phyloP scores from a whole-genome alignment of 2,113 vertebrate species.

The Lynx canadensis region DNA sequence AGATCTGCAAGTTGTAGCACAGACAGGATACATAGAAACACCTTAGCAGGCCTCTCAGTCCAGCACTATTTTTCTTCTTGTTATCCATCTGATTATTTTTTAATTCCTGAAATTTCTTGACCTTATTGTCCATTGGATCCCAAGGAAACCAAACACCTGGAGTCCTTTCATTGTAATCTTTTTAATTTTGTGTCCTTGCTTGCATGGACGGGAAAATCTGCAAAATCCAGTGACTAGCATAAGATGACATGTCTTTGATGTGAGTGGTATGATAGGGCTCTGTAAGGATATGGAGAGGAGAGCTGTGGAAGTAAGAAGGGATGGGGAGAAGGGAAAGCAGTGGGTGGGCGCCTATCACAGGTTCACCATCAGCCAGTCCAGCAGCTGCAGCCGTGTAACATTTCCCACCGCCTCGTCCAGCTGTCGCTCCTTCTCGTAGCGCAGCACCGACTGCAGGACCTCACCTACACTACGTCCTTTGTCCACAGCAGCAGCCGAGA shows the following conservation, averaged over 20 bases:
- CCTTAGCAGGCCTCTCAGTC: neutral
- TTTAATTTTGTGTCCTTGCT: constrained; percentile 73
- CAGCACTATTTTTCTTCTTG: neutral
- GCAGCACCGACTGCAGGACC: constrained; percentile 74
- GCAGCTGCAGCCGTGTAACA: constrained; percentile 72
- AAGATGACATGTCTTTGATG: constrained; percentile 48
- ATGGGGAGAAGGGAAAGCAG: neutral
- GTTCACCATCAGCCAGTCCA: constrained; percentile 80
- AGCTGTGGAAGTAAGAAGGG: neutral
- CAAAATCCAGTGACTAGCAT: constrained; percentile 69
- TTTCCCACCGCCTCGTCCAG: constrained; percentile 77
- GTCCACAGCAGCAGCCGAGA: constrained; percentile 70
- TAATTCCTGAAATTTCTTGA: neutral
- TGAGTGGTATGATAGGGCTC: constrained; percentile 52
- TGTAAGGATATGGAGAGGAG: neutral
- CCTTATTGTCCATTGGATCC: neutral
- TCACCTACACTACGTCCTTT: constrained; percentile 74
- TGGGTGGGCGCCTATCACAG: constrained; percentile 30
- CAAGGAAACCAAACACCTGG: constrained; percentile 38
- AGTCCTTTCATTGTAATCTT: constrained; percentile 67
- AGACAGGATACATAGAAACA: rapidly evolving
- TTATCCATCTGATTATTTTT: neutral
- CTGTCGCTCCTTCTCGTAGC: constrained; percentile 78
- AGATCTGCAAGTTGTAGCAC: neutral
- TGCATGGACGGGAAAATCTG: constrained; percentile 71